Evolutionary conservation across 2,888 invertebrate genomes (phyloP), one percentile per base, ranked within the genome.

Genomic region (Eudemis profundana): DNA sequence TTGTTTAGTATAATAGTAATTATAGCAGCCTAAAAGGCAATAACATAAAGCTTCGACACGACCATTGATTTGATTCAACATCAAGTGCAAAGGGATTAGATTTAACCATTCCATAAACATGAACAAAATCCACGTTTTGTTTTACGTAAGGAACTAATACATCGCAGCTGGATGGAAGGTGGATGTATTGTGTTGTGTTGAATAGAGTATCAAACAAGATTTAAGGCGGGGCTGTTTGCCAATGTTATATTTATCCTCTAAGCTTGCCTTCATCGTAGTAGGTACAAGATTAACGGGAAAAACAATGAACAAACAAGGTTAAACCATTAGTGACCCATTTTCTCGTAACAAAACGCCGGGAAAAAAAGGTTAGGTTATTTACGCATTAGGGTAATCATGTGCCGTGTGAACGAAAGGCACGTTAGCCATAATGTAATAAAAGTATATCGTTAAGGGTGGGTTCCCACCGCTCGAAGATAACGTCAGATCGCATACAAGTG

Each of bases 301-400:
- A 65, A 65, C 65, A 65, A 65, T 17, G 36, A 44, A 50, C 33
- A 42, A 63, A 64, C 44, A 59, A 60, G 53, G 40, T 38, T 47
- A 65, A 60, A 46, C 59, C 65, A 65, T 65, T 60, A 65, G 60
- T 40, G 36, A 36, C 40, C 65, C 59, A 65, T 65, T 60, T 65
- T 47, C 51, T 44, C 57, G 21, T 64, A 23, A 44, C 53, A 65
- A 47, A 59, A 51, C 36, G 46, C 15, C 19, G 50, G 36, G 19
- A 23, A 51, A 50, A 59, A 63, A 53, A 51, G 19, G 27, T 8
- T 38, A 46, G n/a, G n/a, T n/a, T n/a, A 60, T 65, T 60, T 59
- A 51, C 51, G 51, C 46, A 60, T 65, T 65, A 65, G 27, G 46
- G 51, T 46, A 65, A 65, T 65, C 51, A 53, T 53, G 47, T 40